Conservation (phyloP, 37 sponge, comb jelly and placozoan species). For the Bolinopsis microptera region DNA sequence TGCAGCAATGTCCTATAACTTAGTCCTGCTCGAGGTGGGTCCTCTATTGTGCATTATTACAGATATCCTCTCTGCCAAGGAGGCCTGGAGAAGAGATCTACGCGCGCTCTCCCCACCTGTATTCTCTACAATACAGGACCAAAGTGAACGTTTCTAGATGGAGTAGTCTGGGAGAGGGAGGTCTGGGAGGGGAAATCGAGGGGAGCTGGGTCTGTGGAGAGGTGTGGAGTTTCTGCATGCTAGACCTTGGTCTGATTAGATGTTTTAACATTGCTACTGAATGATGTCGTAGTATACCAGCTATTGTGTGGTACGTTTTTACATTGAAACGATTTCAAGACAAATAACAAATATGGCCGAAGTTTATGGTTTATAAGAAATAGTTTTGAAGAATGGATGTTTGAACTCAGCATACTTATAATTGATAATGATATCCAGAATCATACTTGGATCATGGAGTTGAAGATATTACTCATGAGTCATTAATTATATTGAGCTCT, state of each 20-base stretch:
- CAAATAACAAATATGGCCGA: too few relatives aligned
- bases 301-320: too few relatives aligned
- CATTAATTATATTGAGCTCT: too few relatives aligned
- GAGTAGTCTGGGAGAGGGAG: background rate
- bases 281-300: too few relatives aligned
- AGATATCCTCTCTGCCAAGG: conserved; percentile 59
- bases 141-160: conserved; percentile 51
- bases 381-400: too few relatives aligned
- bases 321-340: too few relatives aligned
- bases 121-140: conserved; percentile 68
- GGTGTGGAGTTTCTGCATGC: background rate
- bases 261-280: background rate
- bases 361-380: too few relatives aligned
- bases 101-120: conserved; percentile 64
- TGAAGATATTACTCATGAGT: too few relatives aligned
- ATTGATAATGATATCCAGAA: too few relatives aligned
- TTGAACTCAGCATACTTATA: too few relatives aligned
- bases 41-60: conserved; percentile 62
- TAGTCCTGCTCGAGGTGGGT: conserved; percentile 52
- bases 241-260: background rate
- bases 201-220: background rate
- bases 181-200: background rate
- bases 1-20: conserved; percentile 22
- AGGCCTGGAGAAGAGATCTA: conserved; percentile 66
- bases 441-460: too few relatives aligned